Conservation (phyloP, 2,888 invertebrate species). For the Ophion obscuratus region DNA sequence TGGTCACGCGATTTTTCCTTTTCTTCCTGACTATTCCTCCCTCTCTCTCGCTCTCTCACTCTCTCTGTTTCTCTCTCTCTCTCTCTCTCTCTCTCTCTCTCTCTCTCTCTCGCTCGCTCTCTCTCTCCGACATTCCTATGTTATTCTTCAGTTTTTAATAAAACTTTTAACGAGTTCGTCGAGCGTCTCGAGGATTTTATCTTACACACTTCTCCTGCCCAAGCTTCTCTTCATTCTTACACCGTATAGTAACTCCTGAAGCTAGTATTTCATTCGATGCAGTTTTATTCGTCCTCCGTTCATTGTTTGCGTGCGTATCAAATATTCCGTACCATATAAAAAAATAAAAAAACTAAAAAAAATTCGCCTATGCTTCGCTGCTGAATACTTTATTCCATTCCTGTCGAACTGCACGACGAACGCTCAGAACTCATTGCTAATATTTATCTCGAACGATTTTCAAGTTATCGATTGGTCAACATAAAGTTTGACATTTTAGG, state of each 20-base stretch:
- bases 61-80: constrained; percentile 4
- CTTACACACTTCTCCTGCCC: constrained; percentile 7
- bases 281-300: constrained; percentile 12
- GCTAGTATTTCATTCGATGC: constrained; percentile 12
- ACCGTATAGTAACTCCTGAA: neutral
- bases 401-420: neutral
- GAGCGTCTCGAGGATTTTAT: constrained; percentile 54
- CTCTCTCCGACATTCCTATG: constrained; percentile 26
- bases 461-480: too few species aligned
- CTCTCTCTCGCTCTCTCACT: neutral
- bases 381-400: neutral
- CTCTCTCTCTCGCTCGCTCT: constrained; percentile 17
- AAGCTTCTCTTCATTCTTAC: constrained; percentile 23
- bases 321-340: neutral
- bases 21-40: neutral
- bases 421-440: neutral
- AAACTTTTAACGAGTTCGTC: constrained; percentile 67
- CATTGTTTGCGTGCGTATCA: neutral
- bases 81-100: constrained; percentile 12
- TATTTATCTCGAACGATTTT: neutral
- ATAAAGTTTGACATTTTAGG: too few species aligned
- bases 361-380: neutral
- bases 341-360: too few species aligned
- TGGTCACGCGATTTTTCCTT: neutral
- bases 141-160: constrained; percentile 62